phyloP scores from a whole-genome alignment of 1,140 invertebrate genomes.

The Branchinecta lynchi region DNA sequence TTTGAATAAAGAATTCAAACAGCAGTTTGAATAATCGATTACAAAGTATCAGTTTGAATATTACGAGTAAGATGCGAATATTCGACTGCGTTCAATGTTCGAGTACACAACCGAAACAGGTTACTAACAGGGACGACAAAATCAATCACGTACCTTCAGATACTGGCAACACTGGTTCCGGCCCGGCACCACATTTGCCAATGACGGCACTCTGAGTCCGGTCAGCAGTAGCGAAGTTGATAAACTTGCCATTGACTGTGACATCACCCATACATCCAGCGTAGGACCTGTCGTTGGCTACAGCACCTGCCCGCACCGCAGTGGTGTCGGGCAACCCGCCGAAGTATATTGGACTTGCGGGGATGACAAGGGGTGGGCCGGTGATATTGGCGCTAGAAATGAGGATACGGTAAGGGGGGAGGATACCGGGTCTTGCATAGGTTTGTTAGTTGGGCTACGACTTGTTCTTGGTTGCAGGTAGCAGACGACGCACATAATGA shows the following conservation, averaged over 20 bases:
- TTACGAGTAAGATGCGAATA: too few species aligned
- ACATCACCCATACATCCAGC: constrained; percentile 72
- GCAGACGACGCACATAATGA: too few species aligned
- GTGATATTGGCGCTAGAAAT: constrained; percentile 16
- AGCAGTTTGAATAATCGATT: too few species aligned
- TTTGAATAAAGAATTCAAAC: too few species aligned
- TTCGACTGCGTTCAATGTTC: too few species aligned
- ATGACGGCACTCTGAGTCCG: constrained; percentile 46
- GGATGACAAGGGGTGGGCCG: constrained; percentile 43
- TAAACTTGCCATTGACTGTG: constrained; percentile 58
- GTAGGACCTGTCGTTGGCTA: constrained; percentile 40
- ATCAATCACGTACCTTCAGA: neutral
- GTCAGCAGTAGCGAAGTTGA: constrained; percentile 60
- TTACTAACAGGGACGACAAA: too few species aligned
- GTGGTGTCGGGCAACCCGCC: constrained; percentile 57
- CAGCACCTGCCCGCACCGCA: constrained; percentile 29
- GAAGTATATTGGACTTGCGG: constrained; percentile 48
- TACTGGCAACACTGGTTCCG: neutral
- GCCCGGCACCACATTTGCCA: constrained; percentile 39
- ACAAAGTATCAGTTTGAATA: too few species aligned
- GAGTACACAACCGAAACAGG: too few species aligned
- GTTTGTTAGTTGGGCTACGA: too few species aligned
- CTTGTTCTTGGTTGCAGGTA: too few species aligned
- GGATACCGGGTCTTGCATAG: too few species aligned
- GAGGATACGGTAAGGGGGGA: neutral